Percentiles rank a stretch among this genome's conserved stretches.
Conservation (phyloP, 2,888 invertebrate species). For the Neria commutata region DNA sequence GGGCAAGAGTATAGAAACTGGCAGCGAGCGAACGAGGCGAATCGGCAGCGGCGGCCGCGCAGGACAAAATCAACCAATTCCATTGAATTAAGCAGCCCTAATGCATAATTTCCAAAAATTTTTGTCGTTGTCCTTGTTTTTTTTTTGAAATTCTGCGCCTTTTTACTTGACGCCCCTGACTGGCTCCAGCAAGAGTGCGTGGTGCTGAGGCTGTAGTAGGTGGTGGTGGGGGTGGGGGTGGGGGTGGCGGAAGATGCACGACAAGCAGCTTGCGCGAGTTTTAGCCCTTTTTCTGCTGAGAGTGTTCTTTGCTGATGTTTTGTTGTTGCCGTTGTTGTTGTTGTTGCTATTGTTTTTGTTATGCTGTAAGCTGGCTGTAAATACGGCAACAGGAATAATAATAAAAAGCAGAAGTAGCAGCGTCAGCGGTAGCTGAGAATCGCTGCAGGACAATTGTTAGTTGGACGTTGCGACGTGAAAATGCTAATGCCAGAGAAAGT, state of each 20-base stretch:
- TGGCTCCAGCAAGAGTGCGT: too few species aligned
- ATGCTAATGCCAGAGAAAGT: not conserved
- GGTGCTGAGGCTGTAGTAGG: too few species aligned
- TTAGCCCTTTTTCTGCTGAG: not conserved
- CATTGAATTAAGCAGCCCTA: constrained; percentile 2
- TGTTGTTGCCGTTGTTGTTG: too few species aligned
- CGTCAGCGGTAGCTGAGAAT: too few species aligned
- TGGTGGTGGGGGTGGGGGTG: too few species aligned
- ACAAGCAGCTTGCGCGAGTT: not conserved
- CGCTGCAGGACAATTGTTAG: constrained; percentile 2
- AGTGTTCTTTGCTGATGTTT: not conserved
- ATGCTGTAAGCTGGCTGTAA: not conserved
- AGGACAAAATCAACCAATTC: not conserved
- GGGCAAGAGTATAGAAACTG: constrained; percentile 22
- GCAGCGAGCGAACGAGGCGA: constrained; percentile 1
- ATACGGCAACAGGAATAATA: not conserved
- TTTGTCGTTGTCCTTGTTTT: not conserved
- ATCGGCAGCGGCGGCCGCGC: not conserved
- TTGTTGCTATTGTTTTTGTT: too few species aligned
- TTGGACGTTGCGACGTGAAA: not conserved
- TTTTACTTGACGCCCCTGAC: not conserved
- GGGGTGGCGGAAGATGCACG: too few species aligned
- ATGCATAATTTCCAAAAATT: not conserved
- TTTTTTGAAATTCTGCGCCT: not conserved
- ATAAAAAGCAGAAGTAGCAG: not conserved